A percentile compares a stretch with the other conserved stretches of the same genome.
phyloP scores from a whole-genome alignment of 2,113 vertebrate species.

The Nymphicus hollandicus region DNA sequence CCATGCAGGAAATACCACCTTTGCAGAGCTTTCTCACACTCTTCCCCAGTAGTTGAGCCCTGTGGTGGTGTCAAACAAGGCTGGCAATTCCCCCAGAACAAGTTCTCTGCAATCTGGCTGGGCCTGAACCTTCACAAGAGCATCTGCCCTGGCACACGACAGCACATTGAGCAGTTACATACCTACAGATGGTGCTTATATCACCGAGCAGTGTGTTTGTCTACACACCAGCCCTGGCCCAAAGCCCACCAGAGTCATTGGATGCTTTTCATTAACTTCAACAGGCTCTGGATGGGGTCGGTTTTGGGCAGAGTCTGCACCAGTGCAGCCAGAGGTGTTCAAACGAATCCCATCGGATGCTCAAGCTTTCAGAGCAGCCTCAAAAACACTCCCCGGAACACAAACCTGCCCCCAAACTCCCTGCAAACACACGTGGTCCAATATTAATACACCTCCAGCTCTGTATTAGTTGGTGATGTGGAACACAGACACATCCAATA shows the following conservation, averaged over 20 bases:
- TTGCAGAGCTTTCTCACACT: background rate
- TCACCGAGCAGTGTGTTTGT: background rate
- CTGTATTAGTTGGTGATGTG: background rate
- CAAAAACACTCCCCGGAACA: background rate
- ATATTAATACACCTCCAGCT: background rate
- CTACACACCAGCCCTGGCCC: background rate
- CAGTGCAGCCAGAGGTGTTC: background rate
- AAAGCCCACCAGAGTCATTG: background rate
- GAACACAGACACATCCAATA: background rate
- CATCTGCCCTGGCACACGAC: background rate
- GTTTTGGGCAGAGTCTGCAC: background rate
- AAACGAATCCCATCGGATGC: background rate
- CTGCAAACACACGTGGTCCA: background rate
- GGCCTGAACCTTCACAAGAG: background rate
- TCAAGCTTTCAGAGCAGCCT: background rate
- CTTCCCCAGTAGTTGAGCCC: background rate
- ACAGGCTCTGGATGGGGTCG: background rate
- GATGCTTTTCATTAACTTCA: background rate
- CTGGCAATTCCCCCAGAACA: background rate
- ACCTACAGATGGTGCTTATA: background rate
- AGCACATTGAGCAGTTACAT: background rate
- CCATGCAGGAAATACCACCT: background rate
- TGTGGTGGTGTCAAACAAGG: background rate
- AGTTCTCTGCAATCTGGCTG: background rate
- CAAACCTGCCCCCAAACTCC: background rate